A percentile compares a stretch with the other conserved stretches of the same genome.
These are phyloP conservation scores for Epirrhoe alternata DNA, from an alignment of 2,888 invertebrate species.

Conservation along the genomic window DNA sequence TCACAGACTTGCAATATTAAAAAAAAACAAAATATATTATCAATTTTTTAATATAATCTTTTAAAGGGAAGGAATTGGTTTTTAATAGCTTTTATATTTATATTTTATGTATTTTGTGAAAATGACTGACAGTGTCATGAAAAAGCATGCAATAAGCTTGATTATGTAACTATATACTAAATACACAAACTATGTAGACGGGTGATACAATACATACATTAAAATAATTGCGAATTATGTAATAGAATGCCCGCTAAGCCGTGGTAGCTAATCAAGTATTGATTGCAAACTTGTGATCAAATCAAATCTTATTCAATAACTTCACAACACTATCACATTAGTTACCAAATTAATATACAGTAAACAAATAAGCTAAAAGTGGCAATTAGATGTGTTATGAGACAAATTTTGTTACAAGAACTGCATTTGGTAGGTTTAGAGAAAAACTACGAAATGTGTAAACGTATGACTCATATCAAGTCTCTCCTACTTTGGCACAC, in stretches of 20 bases:
- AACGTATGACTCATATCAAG: slow-evolving; percentile 38
- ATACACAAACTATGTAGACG: neutral
- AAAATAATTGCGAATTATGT: neutral
- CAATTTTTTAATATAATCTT: slow-evolving; percentile 4
- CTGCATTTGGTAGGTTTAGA: slow-evolving; percentile 9
- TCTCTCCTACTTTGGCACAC: slow-evolving; percentile 37
- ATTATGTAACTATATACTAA: slow-evolving; percentile 6
- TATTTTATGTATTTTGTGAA: slow-evolving; percentile 12
- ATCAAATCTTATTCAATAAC: neutral
- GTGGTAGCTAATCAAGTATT: neutral
- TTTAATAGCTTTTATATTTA: slow-evolving; percentile 19
- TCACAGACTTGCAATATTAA: slow-evolving; percentile 15
- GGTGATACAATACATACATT: neutral
- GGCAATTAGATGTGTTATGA: slow-evolving; percentile 7
- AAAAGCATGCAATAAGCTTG: slow-evolving; percentile 38
- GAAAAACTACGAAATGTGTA: slow-evolving; percentile 9
- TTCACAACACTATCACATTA: neutral
- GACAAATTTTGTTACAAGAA: slow-evolving; percentile 4
- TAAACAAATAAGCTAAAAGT: slow-evolving; percentile 18
- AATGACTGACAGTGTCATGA: slow-evolving; percentile 37
- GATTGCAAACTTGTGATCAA: neutral
- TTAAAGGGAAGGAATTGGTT: slow-evolving; percentile 20
- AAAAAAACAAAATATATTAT: neutral
- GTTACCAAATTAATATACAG: neutral
- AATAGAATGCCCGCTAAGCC: neutral